Conservation (phyloP, 35 echinoderm and acorn worm species). For the Anneissia japonica region DNA sequence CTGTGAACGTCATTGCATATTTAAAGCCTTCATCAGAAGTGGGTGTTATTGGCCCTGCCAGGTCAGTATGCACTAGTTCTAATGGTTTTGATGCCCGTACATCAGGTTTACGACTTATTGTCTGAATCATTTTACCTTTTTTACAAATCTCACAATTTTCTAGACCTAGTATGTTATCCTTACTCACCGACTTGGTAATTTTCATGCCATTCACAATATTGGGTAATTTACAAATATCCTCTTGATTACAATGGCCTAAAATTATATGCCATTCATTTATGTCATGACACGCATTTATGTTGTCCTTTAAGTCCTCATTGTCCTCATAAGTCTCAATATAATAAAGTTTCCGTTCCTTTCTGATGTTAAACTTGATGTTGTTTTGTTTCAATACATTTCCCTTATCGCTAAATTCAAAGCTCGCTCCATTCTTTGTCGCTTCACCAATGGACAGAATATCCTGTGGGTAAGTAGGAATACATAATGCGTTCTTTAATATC, state of each 20-base stretch:
- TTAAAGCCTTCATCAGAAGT: conserved; percentile 21
- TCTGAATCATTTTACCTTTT: conserved; percentile 43
- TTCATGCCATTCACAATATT: conserved; percentile 34
- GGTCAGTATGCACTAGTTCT: conserved; percentile 29
- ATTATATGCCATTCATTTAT: conserved; percentile 12
- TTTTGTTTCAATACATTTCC: not conserved
- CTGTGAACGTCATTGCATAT: conserved; percentile 39
- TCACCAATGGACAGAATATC: conserved; percentile 40
- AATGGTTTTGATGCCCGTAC: not conserved
- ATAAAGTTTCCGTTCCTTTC: not conserved
- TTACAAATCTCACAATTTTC: conserved; percentile 12
- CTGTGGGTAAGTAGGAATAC: too few species aligned
- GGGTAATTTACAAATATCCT: conserved; percentile 22
- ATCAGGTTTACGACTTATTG: conserved; percentile 25
- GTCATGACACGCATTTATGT: not conserved
- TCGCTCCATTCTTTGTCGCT: conserved; percentile 24
- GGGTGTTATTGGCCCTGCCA: conserved; percentile 25
- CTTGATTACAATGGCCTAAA: conserved; percentile 38
- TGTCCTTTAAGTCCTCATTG: too few species aligned
- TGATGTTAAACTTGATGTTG: not conserved
- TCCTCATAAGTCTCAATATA: not conserved
- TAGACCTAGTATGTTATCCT: too few species aligned
- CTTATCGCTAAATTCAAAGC: not conserved
- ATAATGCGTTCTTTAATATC: too few species aligned
- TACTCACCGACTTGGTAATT: not conserved